A percentile compares a stretch with the other conserved stretches of the same genome.
These are phyloP conservation scores for Megaleporinus macrocephalus DNA, from an alignment of 2,113 vertebrate species.

Conservation along the genomic window DNA sequence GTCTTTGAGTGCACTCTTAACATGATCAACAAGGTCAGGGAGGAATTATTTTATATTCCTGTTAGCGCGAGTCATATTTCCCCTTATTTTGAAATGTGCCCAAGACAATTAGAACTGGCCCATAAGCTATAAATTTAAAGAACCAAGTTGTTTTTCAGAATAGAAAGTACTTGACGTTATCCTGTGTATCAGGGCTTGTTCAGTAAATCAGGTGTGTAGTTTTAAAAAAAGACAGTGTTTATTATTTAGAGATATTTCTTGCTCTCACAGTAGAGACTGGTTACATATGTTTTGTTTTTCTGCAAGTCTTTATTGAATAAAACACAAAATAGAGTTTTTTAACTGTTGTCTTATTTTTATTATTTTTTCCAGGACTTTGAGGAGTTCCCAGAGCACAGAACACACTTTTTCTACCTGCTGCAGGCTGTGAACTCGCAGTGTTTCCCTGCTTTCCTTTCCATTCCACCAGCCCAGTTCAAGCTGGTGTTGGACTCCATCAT, in stretches of 20 bases:
- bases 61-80: no score
- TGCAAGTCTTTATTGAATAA: no score
- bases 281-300: no score
- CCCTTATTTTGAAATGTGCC: neutral
- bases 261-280: no score
- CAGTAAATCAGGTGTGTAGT: no score
- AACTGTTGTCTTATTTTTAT: neutral
- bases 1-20: slow-evolving; percentile 97
- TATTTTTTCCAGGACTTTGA: slow-evolving; percentile 85
- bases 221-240: no score
- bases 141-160: no score
- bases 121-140: no score
- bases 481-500: slow-evolving; percentile 97
- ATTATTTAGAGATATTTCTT: no score
- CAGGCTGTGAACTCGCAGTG: slow-evolving; percentile 96
- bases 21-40: slow-evolving; percentile 94
- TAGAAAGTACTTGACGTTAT: no score
- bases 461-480: slow-evolving; percentile 94
- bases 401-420: slow-evolving; percentile 95
- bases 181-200: no score
- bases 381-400: slow-evolving; percentile 95
- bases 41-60: neutral
- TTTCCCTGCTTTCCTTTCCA: slow-evolving; percentile 94
- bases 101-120: no score
- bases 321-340: neutral